These are phyloP conservation scores for Otocyon megalotis DNA, from an alignment of 2,113 vertebrate species.

Conservation along the genomic window DNA sequence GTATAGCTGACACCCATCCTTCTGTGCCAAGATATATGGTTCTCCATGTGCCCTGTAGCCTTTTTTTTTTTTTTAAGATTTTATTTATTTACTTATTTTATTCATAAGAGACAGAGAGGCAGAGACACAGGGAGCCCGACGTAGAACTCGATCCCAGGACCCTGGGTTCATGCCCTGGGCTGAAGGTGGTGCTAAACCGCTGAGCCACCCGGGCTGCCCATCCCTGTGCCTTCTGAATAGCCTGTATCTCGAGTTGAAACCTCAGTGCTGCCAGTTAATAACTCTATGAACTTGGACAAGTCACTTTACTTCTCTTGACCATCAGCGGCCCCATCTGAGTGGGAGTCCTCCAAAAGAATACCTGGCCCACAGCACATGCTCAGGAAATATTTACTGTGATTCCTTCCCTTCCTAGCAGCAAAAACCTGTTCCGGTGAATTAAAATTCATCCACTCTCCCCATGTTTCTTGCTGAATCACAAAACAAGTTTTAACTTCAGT, in stretches of 20 bases:
- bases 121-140: no score
- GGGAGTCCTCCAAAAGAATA: background rate
- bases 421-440: background rate
- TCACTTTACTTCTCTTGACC: background rate
- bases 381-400: constrained; percentile 7
- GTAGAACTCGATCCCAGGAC: no score
- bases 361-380: background rate
- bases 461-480: background rate
- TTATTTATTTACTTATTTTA: no score
- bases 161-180: background rate
- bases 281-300: background rate
- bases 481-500: background rate
- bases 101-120: no score
- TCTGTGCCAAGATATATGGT: background rate
- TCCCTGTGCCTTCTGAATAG: no score
- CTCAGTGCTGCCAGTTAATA: background rate
- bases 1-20: background rate
- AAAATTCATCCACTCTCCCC: background rate
- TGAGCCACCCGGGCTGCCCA: no score
- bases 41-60: background rate
- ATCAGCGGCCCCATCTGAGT: background rate
- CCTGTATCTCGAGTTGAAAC: background rate
- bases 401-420: background rate
- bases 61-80: no score
- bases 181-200: no score